Conservation (phyloP, 2,113 vertebrate species). For the Dryoscopus gambensis region DNA sequence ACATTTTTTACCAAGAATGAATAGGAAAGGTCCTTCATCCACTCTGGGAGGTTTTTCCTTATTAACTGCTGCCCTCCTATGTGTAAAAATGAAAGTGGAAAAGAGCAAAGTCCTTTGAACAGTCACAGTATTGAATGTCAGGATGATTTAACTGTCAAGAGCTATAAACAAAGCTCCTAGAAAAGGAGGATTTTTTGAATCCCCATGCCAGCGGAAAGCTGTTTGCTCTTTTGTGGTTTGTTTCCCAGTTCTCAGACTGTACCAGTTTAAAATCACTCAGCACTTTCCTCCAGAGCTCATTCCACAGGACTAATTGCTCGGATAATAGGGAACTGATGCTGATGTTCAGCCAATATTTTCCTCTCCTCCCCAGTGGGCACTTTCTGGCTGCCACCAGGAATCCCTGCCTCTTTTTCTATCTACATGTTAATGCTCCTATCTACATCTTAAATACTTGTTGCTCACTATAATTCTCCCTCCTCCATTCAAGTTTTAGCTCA, state of each 20-base stretch:
- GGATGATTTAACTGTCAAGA: not conserved
- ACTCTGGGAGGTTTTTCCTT: not conserved
- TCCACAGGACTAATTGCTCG: constrained; percentile 41
- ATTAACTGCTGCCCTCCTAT: constrained; percentile 15
- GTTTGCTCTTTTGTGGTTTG: not conserved
- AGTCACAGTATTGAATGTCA: not conserved
- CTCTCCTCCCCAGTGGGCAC: not conserved
- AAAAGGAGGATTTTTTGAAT: not conserved
- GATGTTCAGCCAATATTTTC: constrained; percentile 45
- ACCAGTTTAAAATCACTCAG: not conserved
- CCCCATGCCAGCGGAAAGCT: not conserved
- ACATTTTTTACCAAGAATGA: not conserved
- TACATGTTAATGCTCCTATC: not conserved
- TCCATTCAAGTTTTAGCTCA: not conserved
- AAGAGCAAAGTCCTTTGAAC: not conserved
- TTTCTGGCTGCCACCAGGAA: constrained; percentile 26
- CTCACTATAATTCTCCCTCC: not conserved
- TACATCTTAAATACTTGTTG: not conserved
- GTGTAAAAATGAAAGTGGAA: not conserved
- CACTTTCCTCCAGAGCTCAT: constrained; percentile 16
- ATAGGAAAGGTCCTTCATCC: not conserved
- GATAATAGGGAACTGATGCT: constrained; percentile 26
- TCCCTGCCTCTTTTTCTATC: not conserved
- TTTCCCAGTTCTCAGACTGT: not conserved
- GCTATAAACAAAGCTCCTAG: not conserved